These are phyloP conservation scores for Malacoraja senta DNA, from an alignment of 2,797 vertebrate genomes.

Conservation along the genomic window DNA sequence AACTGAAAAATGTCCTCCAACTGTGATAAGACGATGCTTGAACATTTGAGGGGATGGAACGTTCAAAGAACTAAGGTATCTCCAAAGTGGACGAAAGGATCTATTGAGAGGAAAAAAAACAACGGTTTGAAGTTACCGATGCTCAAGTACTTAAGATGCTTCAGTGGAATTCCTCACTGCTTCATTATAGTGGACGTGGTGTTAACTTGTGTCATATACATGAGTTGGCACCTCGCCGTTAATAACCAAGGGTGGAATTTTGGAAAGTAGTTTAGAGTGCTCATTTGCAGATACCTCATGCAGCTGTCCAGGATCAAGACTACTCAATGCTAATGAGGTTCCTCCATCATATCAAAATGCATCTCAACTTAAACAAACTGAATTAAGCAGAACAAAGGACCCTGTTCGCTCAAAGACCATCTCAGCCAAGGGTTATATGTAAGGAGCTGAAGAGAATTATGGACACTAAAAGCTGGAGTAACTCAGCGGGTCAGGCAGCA, in stretches of 20 bases:
- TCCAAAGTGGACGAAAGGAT: not conserved
- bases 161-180: not conserved
- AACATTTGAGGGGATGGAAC: not conserved
- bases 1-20: not conserved
- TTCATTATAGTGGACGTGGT: not conserved
- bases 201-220: not conserved
- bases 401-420: not conserved
- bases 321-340: not conserved
- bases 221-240: not conserved
- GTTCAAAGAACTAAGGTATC: not conserved
- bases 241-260: not conserved
- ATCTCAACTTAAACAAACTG: not conserved
- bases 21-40: not conserved
- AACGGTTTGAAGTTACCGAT: not conserved
- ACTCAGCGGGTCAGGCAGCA: too few relatives aligned
- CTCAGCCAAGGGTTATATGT: not conserved
- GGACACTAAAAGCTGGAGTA: not conserved
- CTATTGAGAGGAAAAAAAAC: not conserved
- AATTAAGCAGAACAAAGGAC: not conserved
- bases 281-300: not conserved
- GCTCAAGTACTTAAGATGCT: not conserved
- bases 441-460: conserved; percentile 11
- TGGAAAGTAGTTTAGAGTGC: not conserved
- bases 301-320: not conserved
- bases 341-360: not conserved